Base-by-base conservation (phyloP, 1,140 invertebrate genomes). In the Drosophila obscura region DNA sequence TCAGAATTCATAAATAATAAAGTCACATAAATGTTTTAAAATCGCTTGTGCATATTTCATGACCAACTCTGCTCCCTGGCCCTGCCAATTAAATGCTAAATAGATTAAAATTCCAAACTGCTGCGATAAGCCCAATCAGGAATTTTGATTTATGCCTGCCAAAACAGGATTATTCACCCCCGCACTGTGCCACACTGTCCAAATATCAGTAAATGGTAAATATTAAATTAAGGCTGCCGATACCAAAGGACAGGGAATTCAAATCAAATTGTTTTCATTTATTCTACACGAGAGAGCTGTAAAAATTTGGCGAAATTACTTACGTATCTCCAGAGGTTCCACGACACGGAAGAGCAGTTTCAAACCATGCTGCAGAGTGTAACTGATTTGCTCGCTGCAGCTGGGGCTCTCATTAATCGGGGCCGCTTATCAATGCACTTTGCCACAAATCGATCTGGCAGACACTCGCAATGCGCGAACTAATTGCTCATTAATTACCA, bases 21-120 rank as follows among this genome's bases (percentile, higher is more conserved):
- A 66, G 60, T 55, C 62, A 39, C 58, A 74, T 74, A 74, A 74
- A 74, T 74, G 49, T 66, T 74, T 74, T 55, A 66, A 74, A 74
- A 59, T 59, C 46, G 49, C 41, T 45, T 74, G 73, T 74, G 71
- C 72, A 74, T 74, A 74, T 74, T 74, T 65, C 53, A 74, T 39
- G 48, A 6, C 43, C 8, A 13, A 8, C 31, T 26, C 49, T 6
- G 39, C 22, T 43, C 63, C 45, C 41, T 65, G 72, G 58, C 61
- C 11, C n/a, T 74, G 72, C 72, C 72, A 74, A 74, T 74, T 74
- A 74, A 74, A 74, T 74, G 61, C 71, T 74, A 74, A 74, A 74
- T 74, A 74, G 72, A 74, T 74, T 74, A 74, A 74, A 74, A 74
- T 74, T 43, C 31, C 71, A 74, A 74, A 74, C 52, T 59, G 61